These are phyloP conservation scores for Litoditis marina DNA, from an alignment of 2,888 invertebrate genomes.

Conservation along the genomic window DNA sequence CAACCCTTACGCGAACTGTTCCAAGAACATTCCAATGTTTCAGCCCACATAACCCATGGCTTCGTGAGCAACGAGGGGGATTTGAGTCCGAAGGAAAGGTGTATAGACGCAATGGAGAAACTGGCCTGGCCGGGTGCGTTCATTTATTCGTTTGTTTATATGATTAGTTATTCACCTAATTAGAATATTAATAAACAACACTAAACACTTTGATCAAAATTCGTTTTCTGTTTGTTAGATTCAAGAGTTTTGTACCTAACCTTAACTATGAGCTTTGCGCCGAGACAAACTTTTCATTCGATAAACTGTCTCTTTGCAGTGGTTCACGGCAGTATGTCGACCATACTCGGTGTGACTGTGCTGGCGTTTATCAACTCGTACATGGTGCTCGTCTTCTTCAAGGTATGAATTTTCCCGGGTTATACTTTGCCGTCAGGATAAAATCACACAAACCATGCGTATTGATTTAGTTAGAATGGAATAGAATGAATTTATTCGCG, in stretches of 20 bases:
- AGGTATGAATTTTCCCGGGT: too few species aligned
- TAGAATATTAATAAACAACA: too few species aligned
- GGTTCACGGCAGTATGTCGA: constrained; percentile 85
- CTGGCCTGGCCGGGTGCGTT: constrained; percentile 59
- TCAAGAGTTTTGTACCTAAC: too few species aligned
- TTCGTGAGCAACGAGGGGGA: constrained; percentile 77
- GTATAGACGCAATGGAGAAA: constrained; percentile 59
- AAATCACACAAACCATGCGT: too few species aligned
- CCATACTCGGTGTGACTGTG: constrained; percentile 83
- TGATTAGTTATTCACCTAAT: neutral
- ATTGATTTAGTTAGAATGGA: too few species aligned
- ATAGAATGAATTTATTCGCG: too few species aligned
- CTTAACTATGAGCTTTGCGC: neutral
- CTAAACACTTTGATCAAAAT: too few species aligned
- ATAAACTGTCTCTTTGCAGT: constrained; percentile 64
- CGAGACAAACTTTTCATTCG: neutral
- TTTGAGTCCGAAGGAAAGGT: constrained; percentile 71
- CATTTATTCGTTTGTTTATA: neutral
- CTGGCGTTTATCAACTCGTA: constrained; percentile 85
- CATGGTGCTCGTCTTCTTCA: constrained; percentile 82
- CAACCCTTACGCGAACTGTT: constrained; percentile 75
- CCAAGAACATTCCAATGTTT: too few species aligned
- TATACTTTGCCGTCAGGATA: too few species aligned
- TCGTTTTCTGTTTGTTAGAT: too few species aligned
- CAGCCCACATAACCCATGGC: constrained; percentile 90